Conservation (phyloP, 1,140 invertebrate genomes). For the Neodiprion virginianus region DNA sequence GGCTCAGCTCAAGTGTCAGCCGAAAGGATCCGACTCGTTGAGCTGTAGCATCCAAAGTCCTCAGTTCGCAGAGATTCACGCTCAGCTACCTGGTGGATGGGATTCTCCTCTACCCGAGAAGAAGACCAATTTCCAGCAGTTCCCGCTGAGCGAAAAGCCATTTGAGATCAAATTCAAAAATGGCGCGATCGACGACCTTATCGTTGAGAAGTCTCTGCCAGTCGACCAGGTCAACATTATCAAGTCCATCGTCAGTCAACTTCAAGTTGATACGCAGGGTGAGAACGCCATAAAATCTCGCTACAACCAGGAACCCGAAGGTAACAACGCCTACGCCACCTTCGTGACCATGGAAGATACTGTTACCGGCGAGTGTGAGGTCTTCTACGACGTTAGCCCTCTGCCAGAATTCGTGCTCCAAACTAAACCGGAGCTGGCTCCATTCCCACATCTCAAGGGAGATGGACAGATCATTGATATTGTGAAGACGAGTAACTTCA, state of each 20-base stretch:
- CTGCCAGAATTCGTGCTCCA: conserved; percentile 31
- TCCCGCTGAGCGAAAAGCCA: conserved; percentile 23
- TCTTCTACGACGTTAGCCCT: conserved; percentile 41
- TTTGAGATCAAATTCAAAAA: conserved; percentile 41
- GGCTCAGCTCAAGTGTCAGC: conserved; percentile 39
- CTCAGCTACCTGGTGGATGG: conserved; percentile 32
- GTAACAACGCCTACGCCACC: conserved; percentile 30
- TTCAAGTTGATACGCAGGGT: conserved; percentile 40
- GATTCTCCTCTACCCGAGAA: conserved; percentile 34
- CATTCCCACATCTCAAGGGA: conserved; percentile 29
- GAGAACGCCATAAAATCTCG: conserved; percentile 29
- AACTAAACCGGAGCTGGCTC: conserved; percentile 32
- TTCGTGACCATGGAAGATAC: conserved; percentile 49
- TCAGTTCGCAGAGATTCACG: conserved; percentile 19
- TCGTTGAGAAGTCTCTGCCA: conserved; percentile 31
- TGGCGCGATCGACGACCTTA: conserved; percentile 33
- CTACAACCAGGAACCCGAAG: conserved; percentile 26
- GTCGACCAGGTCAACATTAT: conserved; percentile 41
- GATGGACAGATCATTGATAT: conserved; percentile 34
- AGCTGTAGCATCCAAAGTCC: conserved; percentile 38
- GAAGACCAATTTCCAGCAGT: neutral
- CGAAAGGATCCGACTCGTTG: conserved; percentile 33
- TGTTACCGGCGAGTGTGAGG: conserved; percentile 49
- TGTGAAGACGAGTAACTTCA: conserved; percentile 38
- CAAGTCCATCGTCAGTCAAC: conserved; percentile 42